A percentile compares a stretch with the other conserved stretches of the same genome.
Evolutionary conservation across 1,140 invertebrate genomes (phyloP).

Genomic region (Scaptomyza hsui): DNA sequence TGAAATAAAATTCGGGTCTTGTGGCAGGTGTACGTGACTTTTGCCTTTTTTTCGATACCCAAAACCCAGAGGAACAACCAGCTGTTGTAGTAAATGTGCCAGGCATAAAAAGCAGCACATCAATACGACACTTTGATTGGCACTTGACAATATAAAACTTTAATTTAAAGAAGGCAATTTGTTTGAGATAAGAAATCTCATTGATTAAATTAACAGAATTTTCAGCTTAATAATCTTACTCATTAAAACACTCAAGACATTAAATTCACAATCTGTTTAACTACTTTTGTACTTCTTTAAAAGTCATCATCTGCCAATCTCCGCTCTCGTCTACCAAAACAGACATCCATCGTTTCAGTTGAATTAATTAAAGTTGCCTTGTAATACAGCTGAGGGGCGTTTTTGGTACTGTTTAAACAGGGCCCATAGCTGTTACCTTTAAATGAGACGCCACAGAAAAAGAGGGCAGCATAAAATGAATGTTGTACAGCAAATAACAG

Average conservation of each 20-base stretch:
- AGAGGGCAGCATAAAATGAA: constrained; percentile 42
- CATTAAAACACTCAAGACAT: no score
- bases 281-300: neutral
- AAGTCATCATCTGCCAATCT: neutral
- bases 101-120: constrained; percentile 49
- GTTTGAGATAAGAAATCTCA: no score
- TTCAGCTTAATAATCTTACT: neutral
- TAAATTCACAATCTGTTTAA: neutral
- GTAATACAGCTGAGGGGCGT: constrained; percentile 19
- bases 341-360: constrained; percentile 17
- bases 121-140: constrained; percentile 73
- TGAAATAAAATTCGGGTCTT: constrained; percentile 59
- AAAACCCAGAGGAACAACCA: constrained; percentile 10
- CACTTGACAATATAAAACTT: constrained; percentile 71
- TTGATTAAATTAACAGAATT: no score
- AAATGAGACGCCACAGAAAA: constrained; percentile 2
- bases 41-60: constrained; percentile 40
- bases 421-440: constrained; percentile 10
- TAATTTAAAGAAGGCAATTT: constrained; percentile 30
- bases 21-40: constrained; percentile 67
- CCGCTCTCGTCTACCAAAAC: no score
- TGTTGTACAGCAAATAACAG: constrained; percentile 20
- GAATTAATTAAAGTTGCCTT: constrained; percentile 62
- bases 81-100: constrained; percentile 32
- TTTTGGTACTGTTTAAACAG: constrained; percentile 9